Conservation (phyloP, 2,888 invertebrate species). For the Ditylenchus weischeri region DNA sequence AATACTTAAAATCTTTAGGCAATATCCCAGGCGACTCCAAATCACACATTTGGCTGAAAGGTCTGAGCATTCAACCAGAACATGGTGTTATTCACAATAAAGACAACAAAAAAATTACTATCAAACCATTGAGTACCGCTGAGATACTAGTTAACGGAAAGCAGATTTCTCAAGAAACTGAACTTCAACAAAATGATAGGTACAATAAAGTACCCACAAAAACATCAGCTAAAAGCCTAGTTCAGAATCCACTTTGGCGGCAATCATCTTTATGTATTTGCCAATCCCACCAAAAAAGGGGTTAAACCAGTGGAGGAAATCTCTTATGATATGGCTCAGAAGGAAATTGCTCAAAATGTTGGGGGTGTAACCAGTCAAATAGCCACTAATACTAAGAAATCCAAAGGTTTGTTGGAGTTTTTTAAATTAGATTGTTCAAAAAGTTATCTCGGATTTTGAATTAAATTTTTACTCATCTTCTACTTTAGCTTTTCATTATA, state of each 20-base stretch:
- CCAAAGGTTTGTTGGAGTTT: constrained; percentile 23
- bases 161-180: constrained; percentile 60
- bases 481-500: too few relatives aligned
- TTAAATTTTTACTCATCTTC: neutral
- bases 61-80: constrained; percentile 63
- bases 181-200: constrained; percentile 65
- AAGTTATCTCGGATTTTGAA: neutral
- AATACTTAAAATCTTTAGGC: constrained; percentile 12
- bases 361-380: constrained; percentile 47
- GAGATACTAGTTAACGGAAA: constrained; percentile 64
- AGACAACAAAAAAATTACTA: constrained; percentile 52
- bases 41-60: constrained; percentile 61
- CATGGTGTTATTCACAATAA: constrained; percentile 62
- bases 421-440: neutral
- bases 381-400: neutral
- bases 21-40: constrained; percentile 28
- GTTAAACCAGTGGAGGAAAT: constrained; percentile 58
- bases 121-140: constrained; percentile 60
- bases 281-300: constrained; percentile 61
- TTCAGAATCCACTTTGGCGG: constrained; percentile 64
- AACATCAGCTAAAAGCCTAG: neutral
- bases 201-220: constrained; percentile 31
- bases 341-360: constrained; percentile 64
- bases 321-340: constrained; percentile 64
- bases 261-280: constrained; percentile 65